Conservation (phyloP, 1,140 invertebrate species). For the Copidosoma floridanum region DNA sequence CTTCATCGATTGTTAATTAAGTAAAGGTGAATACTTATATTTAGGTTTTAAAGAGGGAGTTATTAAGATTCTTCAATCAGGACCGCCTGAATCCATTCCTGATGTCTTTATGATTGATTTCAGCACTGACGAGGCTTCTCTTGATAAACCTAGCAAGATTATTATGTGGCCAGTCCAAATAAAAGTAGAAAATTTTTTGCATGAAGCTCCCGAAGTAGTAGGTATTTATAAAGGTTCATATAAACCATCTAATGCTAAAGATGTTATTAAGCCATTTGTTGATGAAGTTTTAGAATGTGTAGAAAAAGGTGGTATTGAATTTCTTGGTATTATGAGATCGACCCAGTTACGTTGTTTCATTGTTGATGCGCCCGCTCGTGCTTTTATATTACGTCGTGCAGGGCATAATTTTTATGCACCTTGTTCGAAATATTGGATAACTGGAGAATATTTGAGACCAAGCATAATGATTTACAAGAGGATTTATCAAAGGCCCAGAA, state of each 20-base stretch:
- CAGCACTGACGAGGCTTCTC: background rate
- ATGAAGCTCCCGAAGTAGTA: conserved; percentile 3
- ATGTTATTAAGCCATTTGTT: conserved; percentile 14
- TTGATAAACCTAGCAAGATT: background rate
- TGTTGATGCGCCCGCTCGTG: conserved; percentile 25
- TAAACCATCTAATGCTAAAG: conserved; percentile 16
- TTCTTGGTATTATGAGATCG: background rate
- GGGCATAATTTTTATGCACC: conserved; percentile 17
- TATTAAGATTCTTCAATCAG: no score
- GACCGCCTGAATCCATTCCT: no score
- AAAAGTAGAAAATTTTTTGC: background rate
- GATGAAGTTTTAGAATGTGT: background rate
- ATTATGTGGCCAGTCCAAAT: conserved; percentile 2
- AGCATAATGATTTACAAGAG: background rate
- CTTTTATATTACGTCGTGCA: conserved; percentile 16
- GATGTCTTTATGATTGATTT: background rate
- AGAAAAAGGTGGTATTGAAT: conserved; percentile 6
- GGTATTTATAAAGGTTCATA: conserved; percentile 18
- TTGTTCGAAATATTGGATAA: conserved; percentile 21
- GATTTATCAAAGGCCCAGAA: conserved; percentile 1
- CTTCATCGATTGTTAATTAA: no score
- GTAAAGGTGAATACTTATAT: no score
- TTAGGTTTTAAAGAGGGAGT: no score
- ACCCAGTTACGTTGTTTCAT: conserved; percentile 29
- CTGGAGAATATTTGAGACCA: background rate